Evolutionary conservation across 1,140 invertebrate species (phyloP), one percentile per base, ranked within the genome.

Genomic region (Drosophila sucinea): DNA sequence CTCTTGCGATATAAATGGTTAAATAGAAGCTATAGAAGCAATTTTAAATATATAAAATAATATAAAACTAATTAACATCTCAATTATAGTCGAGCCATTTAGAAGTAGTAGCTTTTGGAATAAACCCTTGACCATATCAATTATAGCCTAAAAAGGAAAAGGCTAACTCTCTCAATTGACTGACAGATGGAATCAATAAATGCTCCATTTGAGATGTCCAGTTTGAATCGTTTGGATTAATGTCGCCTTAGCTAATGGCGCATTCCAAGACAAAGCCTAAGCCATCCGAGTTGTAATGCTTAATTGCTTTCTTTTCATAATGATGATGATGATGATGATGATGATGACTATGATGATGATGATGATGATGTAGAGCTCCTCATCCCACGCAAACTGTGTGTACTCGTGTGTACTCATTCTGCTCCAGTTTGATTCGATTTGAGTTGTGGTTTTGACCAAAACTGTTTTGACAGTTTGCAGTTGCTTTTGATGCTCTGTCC

Each of bases 391-490:
- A 35, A 38, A 38, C 17, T 32, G 41, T 17, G 25, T 17, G 44
- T 29, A 10, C 54, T 44, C 25, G 10, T 25, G 60, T 55, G 41
- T 25, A 54, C 55, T 44, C 41, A 27, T 33, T 63, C 47, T 83
- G 81, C 74, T 84, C 77, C 82, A 85, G 80, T 78, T 81, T 83
- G 77, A 83, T 83, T 79, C 83, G 68, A 51, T 38, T 51, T 51
- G 44, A 47, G 54, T 64, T 67, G 33, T 40, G 54, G 65, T 23
- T 56, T 25, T 38, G 54, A 61, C 33, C 11, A 60, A 76, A 80
- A 75, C 66, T 84, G 74, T 89, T 89, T 89, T 89, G 84, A 89
- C 84, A 89, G 84, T 84, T 87, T 83, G 81, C 85, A 90, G 80
- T 89, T 89, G 38, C 23, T 84, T 51, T 10, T 47, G 85, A 90